phyloP scores from a whole-genome alignment of 2,797 vertebrate genomes.

The Taeniopygia guttata region DNA sequence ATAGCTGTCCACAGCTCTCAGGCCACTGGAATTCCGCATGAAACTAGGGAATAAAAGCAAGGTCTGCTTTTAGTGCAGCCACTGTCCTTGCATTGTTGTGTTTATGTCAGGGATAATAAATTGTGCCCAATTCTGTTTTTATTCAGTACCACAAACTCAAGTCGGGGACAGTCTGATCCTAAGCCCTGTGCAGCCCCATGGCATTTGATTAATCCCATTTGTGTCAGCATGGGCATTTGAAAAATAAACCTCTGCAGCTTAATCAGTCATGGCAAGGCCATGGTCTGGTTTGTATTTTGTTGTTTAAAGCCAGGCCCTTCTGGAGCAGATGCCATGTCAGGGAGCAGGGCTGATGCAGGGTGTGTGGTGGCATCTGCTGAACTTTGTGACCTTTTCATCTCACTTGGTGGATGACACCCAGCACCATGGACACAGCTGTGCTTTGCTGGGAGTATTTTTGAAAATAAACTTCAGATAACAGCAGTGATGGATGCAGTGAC shows the following conservation, averaged over 20 bases:
- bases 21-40: neutral
- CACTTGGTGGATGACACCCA: neutral
- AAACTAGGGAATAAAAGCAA: neutral
- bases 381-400: neutral
- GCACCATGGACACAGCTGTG: neutral
- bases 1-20: neutral
- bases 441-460: neutral
- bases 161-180: neutral
- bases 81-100: neutral
- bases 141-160: neutral
- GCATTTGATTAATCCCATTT: neutral
- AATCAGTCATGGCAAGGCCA: neutral
- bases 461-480: rapidly evolving
- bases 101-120: neutral
- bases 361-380: neutral
- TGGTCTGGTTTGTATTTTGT: neutral
- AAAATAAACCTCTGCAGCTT: neutral
- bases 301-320: neutral
- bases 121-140: neutral
- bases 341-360: neutral
- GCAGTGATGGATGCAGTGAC: neutral
- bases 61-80: neutral
- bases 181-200: neutral
- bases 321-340: neutral
- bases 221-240: neutral